Base-by-base conservation (phyloP, 2,888 invertebrate species). In the Mamestra brassicae region DNA sequence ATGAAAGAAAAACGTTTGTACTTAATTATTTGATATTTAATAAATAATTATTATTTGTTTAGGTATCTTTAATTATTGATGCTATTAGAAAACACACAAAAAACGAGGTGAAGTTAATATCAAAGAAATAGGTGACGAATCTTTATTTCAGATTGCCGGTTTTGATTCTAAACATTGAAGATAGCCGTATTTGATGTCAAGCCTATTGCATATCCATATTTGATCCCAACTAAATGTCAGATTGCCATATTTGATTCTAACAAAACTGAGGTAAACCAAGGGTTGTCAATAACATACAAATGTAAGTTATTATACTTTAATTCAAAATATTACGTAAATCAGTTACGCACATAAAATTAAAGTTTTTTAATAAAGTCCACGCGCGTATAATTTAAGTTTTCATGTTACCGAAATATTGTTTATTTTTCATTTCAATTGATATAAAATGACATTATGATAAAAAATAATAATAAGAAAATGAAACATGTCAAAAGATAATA, bases 161-260 rank as follows among this genome's bases (percentile, higher is more conserved):
- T 54, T 65, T 63, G 55, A 34, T n/a, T 26, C 54, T 71, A 71
- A 63, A 64, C 64, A 52, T 64, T 64, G 64, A 50, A 50, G 64
- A 64, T 64, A 0, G 64, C 34, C 64, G 66, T 65, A 60, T 66
- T 66, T 72, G 66, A 66, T 66, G 42, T 65, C 42, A 72, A 67
- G 60, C 52, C 54, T 60, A 60, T 58, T 58, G 52, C 60, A 66
- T 66, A 47, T 50, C 67, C 54, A 55, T 68, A 55, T 74, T 69
- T 69, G 74, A 69, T 68, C 61, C 63, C 45, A 68, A 50, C 58
- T 45, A 63, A 69, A 69, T 68, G 54, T 57, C 68, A 74, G 74
- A 75, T 75, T 75, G 70, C 70, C 61, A n/a, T 52, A 58, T 75
- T 60, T 65, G 75, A 68, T 71, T 34, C 75, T 70, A 45, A 75